A percentile compares a stretch with the other conserved stretches of the same genome.
Evolutionary conservation across 2,797 vertebrate species (phyloP).

Genomic region (Champsocephalus gunnari): DNA sequence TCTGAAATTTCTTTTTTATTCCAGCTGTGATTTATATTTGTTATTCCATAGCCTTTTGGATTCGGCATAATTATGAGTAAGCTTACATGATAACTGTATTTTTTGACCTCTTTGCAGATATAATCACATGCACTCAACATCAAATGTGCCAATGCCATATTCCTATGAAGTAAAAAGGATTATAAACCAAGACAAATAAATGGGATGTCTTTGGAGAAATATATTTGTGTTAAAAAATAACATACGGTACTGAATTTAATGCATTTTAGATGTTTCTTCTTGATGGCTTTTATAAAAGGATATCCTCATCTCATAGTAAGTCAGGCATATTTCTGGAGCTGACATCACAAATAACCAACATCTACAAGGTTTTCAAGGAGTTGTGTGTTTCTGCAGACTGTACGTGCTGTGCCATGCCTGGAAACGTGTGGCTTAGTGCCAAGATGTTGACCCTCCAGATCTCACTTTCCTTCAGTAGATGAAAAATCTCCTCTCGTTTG

Average conservation of each 20-base stretch:
- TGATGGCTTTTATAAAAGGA: neutral
- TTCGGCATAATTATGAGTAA: constrained; percentile 27
- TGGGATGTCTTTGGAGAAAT: neutral
- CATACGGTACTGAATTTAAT: neutral
- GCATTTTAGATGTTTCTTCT: no score
- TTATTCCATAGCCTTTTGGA: constrained; percentile 10
- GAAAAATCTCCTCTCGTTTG: constrained; percentile 58
- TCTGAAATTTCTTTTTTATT: constrained; percentile 19
- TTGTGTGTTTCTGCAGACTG: constrained; percentile 11
- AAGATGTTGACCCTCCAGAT: constrained; percentile 41
- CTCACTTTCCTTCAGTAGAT: constrained; percentile 48
- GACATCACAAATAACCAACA: neutral
- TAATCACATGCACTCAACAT: constrained; percentile 18
- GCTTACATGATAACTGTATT: constrained; percentile 16
- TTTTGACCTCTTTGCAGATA: constrained; percentile 25
- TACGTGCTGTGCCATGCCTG: constrained; percentile 22
- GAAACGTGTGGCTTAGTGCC: constrained; percentile 15
- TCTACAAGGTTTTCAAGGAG: neutral
- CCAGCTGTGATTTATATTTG: constrained; percentile 39
- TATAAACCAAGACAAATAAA: neutral
- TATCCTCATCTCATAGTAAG: neutral
- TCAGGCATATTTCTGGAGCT: neutral
- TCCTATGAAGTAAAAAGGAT: neutral
- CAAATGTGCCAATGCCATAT: neutral
- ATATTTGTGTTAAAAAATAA: neutral